Evolutionary conservation across 2,888 invertebrate genomes (phyloP).

Genomic region (Amorpha juglandis): DNA sequence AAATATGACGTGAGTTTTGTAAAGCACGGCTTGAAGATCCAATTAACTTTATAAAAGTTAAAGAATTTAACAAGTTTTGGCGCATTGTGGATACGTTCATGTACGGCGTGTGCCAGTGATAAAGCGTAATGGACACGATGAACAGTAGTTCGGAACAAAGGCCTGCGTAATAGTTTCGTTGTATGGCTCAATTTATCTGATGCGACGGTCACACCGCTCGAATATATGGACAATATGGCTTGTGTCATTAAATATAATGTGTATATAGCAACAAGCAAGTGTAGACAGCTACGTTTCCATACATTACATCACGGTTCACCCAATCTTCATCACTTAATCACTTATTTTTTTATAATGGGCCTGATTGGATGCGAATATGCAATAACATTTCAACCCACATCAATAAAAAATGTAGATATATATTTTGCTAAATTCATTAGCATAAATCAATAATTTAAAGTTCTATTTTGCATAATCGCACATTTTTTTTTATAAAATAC

Average conservation of each 20-base stretch:
- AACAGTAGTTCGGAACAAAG: conserved; percentile 64
- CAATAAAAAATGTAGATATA: too few relatives aligned
- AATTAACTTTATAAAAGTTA: not conserved
- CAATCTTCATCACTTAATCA: not conserved
- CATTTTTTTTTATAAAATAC: too few relatives aligned
- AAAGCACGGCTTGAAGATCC: too few relatives aligned
- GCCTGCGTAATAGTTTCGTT: conserved; percentile 68
- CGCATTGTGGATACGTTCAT: conserved; percentile 6
- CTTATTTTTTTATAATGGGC: not conserved
- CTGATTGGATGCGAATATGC: too few relatives aligned
- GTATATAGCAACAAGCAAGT: conserved; percentile 8
- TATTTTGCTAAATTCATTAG: too few relatives aligned
- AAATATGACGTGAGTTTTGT: too few relatives aligned
- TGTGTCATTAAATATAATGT: conserved; percentile 36
- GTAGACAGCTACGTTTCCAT: conserved; percentile 1
- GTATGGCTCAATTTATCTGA: conserved; percentile 67
- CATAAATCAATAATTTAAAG: too few relatives aligned
- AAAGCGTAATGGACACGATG: conserved; percentile 48
- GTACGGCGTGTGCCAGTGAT: conserved; percentile 36
- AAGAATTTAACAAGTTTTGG: conserved; percentile 24
- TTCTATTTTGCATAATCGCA: too few relatives aligned
- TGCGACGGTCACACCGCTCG: conserved; percentile 56
- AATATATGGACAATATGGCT: conserved; percentile 55
- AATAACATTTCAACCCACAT: too few relatives aligned
- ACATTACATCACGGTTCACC: conserved; percentile 1